Evolutionary conservation across 2,113 vertebrate species (phyloP).

Genomic region (Laticauda laticaudata): DNA sequence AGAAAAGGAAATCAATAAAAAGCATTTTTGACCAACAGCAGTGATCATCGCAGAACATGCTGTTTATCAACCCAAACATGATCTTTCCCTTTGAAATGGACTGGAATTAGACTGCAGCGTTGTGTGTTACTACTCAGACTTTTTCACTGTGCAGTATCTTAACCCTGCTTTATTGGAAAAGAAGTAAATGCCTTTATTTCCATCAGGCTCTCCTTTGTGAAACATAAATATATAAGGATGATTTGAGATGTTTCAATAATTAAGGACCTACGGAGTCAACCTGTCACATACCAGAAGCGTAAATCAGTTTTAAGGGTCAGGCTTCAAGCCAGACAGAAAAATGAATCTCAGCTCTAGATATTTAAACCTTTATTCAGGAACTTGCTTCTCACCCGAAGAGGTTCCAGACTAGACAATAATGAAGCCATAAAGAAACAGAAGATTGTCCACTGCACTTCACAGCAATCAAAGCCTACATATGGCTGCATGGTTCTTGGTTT

Average conservation of each 20-base stretch:
- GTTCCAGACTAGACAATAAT: not conserved
- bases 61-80: slow-evolving; percentile 2
- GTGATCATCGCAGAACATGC: slow-evolving; percentile 17
- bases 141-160: not conserved
- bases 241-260: slow-evolving; percentile 60
- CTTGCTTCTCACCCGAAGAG: not conserved
- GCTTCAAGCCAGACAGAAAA: not conserved
- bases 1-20: slow-evolving; percentile 6
- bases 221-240: slow-evolving; percentile 58
- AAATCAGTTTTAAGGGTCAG: slow-evolving; percentile 61
- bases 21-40: slow-evolving; percentile 31
- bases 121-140: not conserved
- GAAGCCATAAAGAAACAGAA: not conserved
- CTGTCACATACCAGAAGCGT: slow-evolving; percentile 57
- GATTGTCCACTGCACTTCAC: not conserved
- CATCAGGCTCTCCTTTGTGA: slow-evolving; percentile 45
- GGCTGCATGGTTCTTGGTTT: not conserved
- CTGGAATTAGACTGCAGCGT: not conserved
- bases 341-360: not conserved
- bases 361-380: not conserved
- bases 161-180: slow-evolving; percentile 31
- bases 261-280: slow-evolving; percentile 56
- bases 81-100: slow-evolving; percentile 6
- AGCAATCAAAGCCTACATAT: not conserved
- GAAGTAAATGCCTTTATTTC: slow-evolving; percentile 38